These are phyloP conservation scores for Echiichthys vipera DNA, from an alignment of 2,797 vertebrate genomes.

Conservation along the genomic window DNA sequence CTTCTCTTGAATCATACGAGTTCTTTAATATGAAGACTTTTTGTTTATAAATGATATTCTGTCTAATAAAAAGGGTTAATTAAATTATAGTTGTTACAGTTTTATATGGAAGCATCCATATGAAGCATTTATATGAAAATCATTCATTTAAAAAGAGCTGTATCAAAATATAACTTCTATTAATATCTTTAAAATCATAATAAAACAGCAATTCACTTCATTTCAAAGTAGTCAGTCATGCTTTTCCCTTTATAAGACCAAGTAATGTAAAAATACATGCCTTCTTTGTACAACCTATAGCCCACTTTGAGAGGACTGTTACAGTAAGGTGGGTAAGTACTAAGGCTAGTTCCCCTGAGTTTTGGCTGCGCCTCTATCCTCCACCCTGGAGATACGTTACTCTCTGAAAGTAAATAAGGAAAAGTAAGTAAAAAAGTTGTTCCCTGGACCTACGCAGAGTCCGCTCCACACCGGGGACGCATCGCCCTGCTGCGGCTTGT, in stretches of 20 bases:
- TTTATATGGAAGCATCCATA: not conserved
- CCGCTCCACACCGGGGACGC: constrained; percentile 99
- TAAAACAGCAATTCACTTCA: not conserved
- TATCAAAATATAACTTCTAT: not conserved
- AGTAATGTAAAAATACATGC: not conserved
- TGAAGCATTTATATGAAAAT: not conserved
- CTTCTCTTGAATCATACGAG: not conserved
- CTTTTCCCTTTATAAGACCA: not conserved
- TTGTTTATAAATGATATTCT: no score
- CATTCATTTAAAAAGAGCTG: not conserved
- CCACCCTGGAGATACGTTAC: constrained; percentile 5
- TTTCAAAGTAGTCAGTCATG: not conserved
- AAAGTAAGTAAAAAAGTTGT: constrained; percentile 19
- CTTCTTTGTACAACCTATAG: not conserved
- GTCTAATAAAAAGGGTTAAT: not conserved
- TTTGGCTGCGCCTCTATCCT: not conserved
- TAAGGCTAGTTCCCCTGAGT: not conserved
- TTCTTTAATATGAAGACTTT: not conserved
- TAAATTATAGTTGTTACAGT: not conserved
- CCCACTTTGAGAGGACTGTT: not conserved
- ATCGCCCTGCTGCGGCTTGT: constrained; percentile 94
- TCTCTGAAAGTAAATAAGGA: constrained; percentile 7
- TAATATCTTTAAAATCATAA: not conserved
- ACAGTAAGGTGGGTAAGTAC: not conserved
- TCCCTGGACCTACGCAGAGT: constrained; percentile 92